These are phyloP conservation scores for Tragelaphus strepsiceros DNA, from an alignment of 2,113 vertebrate genomes.

Conservation along the genomic window DNA sequence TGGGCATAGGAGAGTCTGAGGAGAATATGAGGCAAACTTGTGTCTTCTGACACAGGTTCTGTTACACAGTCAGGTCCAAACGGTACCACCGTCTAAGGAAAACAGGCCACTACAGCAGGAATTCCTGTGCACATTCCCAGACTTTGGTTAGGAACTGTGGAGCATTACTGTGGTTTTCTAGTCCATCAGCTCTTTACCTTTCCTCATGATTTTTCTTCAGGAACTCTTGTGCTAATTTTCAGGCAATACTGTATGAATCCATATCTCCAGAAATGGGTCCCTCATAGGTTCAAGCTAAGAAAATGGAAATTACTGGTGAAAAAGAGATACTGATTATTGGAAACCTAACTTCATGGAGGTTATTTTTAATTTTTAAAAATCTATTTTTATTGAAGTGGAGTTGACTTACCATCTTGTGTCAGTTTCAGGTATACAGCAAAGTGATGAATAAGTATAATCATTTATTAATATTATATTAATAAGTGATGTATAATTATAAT, in stretches of 20 bases:
- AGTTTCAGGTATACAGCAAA: neutral
- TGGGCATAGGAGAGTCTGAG: neutral
- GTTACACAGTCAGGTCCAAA: neutral
- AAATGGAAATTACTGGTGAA: neutral
- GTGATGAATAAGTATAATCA: neutral
- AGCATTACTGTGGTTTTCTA: neutral
- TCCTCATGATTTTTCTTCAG: neutral
- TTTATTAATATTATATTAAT: neutral
- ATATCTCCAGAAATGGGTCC: neutral
- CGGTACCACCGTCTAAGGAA: neutral
- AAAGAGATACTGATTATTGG: neutral
- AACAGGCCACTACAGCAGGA: neutral
- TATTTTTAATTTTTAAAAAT: neutral
- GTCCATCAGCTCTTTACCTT: neutral
- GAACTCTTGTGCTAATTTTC: neutral
- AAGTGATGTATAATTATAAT: neutral
- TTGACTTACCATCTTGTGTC: neutral
- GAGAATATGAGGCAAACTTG: neutral
- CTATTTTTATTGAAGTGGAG: neutral
- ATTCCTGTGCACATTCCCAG: neutral
- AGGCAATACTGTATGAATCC: neutral
- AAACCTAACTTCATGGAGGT: neutral
- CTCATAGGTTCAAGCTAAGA: neutral
- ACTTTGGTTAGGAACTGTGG: neutral
- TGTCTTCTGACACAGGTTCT: neutral